These are phyloP conservation scores for Oligia fasciuncula DNA, from an alignment of 2,888 invertebrate species.

Conservation along the genomic window DNA sequence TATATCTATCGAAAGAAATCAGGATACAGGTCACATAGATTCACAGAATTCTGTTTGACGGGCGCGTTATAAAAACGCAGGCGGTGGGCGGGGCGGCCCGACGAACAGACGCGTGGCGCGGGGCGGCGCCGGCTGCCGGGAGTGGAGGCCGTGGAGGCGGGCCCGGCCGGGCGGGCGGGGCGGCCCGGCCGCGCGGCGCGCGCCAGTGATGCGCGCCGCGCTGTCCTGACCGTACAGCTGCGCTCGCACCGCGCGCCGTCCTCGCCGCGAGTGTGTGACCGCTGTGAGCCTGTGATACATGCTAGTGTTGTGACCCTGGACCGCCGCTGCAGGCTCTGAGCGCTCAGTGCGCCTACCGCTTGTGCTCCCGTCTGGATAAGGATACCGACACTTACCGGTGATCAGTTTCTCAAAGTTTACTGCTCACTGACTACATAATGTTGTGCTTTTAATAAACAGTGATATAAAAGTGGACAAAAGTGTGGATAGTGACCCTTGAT, in stretches of 20 bases:
- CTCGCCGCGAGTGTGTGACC: constrained; percentile 62
- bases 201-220: constrained; percentile 78
- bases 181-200: constrained; percentile 25
- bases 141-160: constrained; percentile 32
- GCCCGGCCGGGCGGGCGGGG: constrained; percentile 24
- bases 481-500: constrained; percentile 13
- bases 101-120: not conserved
- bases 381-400: constrained; percentile 21
- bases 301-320: constrained; percentile 38
- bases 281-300: constrained; percentile 24
- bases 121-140: constrained; percentile 25
- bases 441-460: constrained; percentile 47
- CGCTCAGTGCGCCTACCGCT: constrained; percentile 8
- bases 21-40: constrained; percentile 53
- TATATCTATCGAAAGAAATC: constrained; percentile 15
- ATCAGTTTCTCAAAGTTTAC: constrained; percentile 26
- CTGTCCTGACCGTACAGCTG: constrained; percentile 62
- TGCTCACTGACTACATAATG: constrained; percentile 27
- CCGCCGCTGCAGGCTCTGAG: constrained; percentile 19
- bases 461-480: constrained; percentile 51
- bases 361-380: constrained; percentile 16
- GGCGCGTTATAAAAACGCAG: constrained; percentile 37
- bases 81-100: constrained; percentile 38
- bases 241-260: constrained; percentile 35
- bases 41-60: constrained; percentile 36